Evolutionary conservation across 2,888 invertebrate species (phyloP).

Genomic region (Acanthosepion esculentum): DNA sequence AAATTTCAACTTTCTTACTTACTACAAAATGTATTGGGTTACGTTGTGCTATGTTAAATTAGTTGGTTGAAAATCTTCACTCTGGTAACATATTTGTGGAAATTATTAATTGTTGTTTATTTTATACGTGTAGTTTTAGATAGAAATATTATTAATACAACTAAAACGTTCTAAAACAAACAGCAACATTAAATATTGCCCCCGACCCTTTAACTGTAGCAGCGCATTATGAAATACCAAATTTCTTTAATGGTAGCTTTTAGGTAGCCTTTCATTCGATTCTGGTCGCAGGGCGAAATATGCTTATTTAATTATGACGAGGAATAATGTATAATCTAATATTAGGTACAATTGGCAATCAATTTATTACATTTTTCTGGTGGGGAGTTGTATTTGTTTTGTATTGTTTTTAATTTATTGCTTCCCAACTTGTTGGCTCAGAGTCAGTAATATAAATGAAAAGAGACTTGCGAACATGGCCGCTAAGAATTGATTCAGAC

Average conservation of each 20-base stretch:
- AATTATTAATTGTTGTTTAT: too few relatives aligned
- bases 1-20: too few relatives aligned
- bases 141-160: too few relatives aligned
- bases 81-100: too few relatives aligned
- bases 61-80: too few relatives aligned
- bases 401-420: background rate
- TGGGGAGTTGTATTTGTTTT: background rate
- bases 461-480: background rate
- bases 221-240: background rate
- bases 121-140: too few relatives aligned
- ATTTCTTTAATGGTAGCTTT: background rate
- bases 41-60: too few relatives aligned
- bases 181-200: background rate
- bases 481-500: background rate
- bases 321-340: constrained; percentile 20
- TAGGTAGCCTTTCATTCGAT: background rate
- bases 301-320: background rate
- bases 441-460: background rate
- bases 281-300: background rate
- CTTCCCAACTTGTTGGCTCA: background rate
- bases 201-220: background rate
- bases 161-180: too few relatives aligned
- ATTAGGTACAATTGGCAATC: constrained; percentile 4
- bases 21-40: too few relatives aligned
- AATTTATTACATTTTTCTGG: background rate